Percentiles rank a stretch among this genome's conserved stretches.
Evolutionary conservation across 1,140 invertebrate species (phyloP).

Genomic region (Daktulosphaira vitifoliae): DNA sequence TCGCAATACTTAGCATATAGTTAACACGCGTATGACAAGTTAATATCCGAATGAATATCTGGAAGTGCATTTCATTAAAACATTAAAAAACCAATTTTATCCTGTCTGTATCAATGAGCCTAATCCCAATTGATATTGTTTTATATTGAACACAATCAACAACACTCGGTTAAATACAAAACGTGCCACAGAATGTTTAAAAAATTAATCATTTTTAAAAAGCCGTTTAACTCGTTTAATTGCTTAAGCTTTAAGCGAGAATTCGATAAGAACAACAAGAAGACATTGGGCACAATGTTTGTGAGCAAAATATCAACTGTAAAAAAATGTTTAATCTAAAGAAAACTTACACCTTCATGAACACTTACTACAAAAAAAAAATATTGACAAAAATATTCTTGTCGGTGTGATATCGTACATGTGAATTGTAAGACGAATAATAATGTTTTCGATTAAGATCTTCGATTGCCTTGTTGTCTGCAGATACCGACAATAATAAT

Average conservation of each 20-base stretch:
- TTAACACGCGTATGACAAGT: too few species aligned
- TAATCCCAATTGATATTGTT: neutral
- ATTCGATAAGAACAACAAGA: too few species aligned
- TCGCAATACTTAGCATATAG: too few species aligned
- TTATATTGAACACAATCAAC: neutral
- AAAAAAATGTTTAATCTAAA: neutral
- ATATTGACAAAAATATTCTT: constrained; percentile 11
- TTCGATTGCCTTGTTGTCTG: constrained; percentile 20
- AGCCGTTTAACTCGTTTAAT: constrained; percentile 25
- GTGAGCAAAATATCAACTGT: neutral
- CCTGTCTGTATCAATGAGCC: too few species aligned
- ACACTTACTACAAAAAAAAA: neutral
- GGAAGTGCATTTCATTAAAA: too few species aligned
- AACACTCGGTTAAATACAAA: neutral
- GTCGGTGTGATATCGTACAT: neutral
- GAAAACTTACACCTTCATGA: neutral
- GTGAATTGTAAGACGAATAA: neutral
- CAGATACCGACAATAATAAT: constrained; percentile 22
- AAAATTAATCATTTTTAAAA: neutral
- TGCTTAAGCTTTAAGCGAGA: too few species aligned
- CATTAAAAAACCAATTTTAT: too few species aligned
- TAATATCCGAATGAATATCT: too few species aligned
- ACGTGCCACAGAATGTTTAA: neutral
- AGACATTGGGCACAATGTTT: too few species aligned
- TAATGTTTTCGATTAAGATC: constrained; percentile 26